phyloP scores from a whole-genome alignment of 2,113 vertebrate species.

The Scomber colias region DNA sequence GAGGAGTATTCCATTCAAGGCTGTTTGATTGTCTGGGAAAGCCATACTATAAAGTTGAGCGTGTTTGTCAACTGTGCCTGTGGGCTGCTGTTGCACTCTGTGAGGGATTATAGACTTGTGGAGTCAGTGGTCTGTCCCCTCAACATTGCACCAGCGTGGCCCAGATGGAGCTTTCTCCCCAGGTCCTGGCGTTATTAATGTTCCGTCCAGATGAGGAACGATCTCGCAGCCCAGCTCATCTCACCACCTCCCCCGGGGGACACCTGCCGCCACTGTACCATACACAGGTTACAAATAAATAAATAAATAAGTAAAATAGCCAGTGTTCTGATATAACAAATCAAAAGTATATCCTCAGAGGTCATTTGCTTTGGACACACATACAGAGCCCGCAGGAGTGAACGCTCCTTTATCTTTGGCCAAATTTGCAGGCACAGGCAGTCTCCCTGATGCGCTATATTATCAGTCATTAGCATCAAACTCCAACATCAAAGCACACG shows the following conservation, averaged over 20 bases:
- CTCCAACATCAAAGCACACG: constrained; percentile 63
- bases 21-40: constrained; percentile 33
- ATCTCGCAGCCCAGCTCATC: constrained; percentile 86
- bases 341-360: constrained; percentile 54
- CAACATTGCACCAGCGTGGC: constrained; percentile 81
- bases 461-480: constrained; percentile 72
- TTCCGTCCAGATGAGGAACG: constrained; percentile 90
- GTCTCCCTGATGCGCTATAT: constrained; percentile 35
- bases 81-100: constrained; percentile 61
- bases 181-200: constrained; percentile 90
- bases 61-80: constrained; percentile 56
- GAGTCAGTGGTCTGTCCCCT: constrained; percentile 85
- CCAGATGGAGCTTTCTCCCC: constrained; percentile 89
- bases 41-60: constrained; percentile 34
- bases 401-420: constrained; percentile 54
- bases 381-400: constrained; percentile 31
- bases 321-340: constrained; percentile 41
- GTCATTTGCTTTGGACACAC: constrained; percentile 60
- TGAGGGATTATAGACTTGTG: constrained; percentile 85
- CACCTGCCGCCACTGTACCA: constrained; percentile 79
- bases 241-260: constrained; percentile 81
- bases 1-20: neutral
- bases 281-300: constrained; percentile 58
- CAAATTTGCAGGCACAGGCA: constrained; percentile 48
- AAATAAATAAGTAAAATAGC: constrained; percentile 25